phyloP scores from a whole-genome alignment of 2,113 vertebrate species.

The Nannobrachium achirus region DNA sequence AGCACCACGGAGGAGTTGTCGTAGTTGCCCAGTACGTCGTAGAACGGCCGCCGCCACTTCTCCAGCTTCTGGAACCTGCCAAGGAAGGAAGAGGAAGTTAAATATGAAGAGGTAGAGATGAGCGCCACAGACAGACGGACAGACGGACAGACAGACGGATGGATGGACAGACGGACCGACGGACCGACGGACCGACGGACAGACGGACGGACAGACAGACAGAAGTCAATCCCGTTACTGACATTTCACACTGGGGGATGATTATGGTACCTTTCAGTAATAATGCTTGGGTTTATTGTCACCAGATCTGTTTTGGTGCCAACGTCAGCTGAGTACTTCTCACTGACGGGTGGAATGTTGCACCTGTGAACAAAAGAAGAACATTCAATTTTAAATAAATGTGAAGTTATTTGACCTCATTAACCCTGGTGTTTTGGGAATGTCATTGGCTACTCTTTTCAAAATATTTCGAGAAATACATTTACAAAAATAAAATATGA shows the following conservation, averaged over 20 bases:
- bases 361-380: conserved; percentile 78
- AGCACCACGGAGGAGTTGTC: conserved; percentile 95
- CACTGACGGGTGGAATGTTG: conserved; percentile 94
- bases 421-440: too few relatives aligned
- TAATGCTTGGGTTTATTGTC: conserved; percentile 98
- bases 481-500: background rate
- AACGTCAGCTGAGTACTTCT: conserved; percentile 90
- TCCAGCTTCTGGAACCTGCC: conserved; percentile 95
- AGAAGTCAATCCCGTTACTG: too few relatives aligned
- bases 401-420: background rate
- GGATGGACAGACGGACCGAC: too few relatives aligned
- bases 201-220: too few relatives aligned
- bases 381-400: conserved; percentile 1
- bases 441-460: background rate
- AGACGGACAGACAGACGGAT: too few relatives aligned
- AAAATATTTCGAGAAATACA: background rate
- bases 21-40: conserved; percentile 88
- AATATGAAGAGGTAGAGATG: background rate
- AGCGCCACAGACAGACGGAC: too few relatives aligned
- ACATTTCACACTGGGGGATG: too few relatives aligned
- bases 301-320: conserved; percentile 95
- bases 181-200: too few relatives aligned
- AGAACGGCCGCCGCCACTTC: conserved; percentile 97
- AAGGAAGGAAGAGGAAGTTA: background rate
- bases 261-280: conserved; percentile 88